These are phyloP conservation scores for Centropus bengalensis DNA, from an alignment of 2,113 vertebrate species.

Conservation along the genomic window DNA sequence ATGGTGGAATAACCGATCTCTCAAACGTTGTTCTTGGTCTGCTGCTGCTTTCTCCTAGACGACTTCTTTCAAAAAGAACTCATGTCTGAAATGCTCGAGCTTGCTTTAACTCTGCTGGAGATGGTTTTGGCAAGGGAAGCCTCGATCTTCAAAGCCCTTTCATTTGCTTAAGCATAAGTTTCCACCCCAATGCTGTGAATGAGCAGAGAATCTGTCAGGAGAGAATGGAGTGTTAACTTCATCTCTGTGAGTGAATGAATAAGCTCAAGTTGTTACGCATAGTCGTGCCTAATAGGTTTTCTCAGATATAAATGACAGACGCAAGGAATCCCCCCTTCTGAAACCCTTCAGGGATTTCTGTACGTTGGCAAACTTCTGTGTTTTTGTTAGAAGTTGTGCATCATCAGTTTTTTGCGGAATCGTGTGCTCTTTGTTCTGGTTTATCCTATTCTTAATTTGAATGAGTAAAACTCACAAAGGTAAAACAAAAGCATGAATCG, in stretches of 20 bases:
- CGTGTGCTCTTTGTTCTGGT: not conserved
- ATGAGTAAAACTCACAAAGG: not conserved
- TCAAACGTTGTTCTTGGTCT: not conserved
- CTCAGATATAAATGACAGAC: not conserved
- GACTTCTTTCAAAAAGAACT: not conserved
- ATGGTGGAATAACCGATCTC: conserved; percentile 1
- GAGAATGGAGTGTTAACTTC: not conserved
- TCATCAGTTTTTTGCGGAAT: not conserved
- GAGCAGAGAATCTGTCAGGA: not conserved
- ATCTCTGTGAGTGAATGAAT: not conserved
- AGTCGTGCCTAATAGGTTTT: not conserved
- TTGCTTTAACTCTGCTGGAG: not conserved
- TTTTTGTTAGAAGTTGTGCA: not conserved
- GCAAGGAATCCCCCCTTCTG: not conserved
- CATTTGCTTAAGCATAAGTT: not conserved
- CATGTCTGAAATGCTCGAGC: not conserved
- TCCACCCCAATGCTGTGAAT: not conserved
- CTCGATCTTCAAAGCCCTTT: not conserved
- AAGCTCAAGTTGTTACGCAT: not conserved
- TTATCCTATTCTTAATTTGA: not conserved
- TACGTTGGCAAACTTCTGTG: not conserved
- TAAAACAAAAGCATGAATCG: not conserved
- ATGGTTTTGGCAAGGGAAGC: not conserved
- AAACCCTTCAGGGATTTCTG: not conserved
- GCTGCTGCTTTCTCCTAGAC: not conserved